Base-by-base conservation (phyloP, 2,888 invertebrate species). In the Fragum whitleyi region DNA sequence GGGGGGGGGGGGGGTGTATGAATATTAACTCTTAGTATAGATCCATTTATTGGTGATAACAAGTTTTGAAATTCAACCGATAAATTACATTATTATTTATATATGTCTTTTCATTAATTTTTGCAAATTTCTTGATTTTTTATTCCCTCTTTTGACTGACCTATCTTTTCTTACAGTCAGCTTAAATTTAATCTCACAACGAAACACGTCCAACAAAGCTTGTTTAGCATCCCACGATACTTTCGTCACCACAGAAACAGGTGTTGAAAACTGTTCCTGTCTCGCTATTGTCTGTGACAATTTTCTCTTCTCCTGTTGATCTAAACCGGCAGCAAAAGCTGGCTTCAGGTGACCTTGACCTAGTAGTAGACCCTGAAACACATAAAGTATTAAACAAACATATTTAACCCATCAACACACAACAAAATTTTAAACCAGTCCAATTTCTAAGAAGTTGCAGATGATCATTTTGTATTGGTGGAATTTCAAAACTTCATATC, bases 191-290 rank as follows among this genome's bases (percentile, higher is more conserved):
- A 96, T 95, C 36, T 95, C 95, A 93, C 95, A 95, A 69, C 95
- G 95, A 89, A 97, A 96, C 70, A 96, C 94, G 88, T 96, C 95
- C 36, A 95, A 95, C 79, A 97, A 93, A 90, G 96, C 96, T 74
- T 95, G 95, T 89, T 96, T 95, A 0, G 96, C 95, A 74, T 95
- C 95, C 11, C 95, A 95, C 6, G 96, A 96, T 23, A 98, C 96
- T 92, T 95, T 95, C 73, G 95, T 95, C n/a, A 98, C 94, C 83
- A 96, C 95, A 0, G 95, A 95, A 32, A 97, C 97, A 32, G 29
- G 61, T 11, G 32, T 19, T n/a, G n/a, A 5, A 32, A 61, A 61
- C 32, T 32, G 32, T 32, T 32, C 32, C 11, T 1, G 11, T 32
- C n/a, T 32, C 0, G 26, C n/a, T n/a, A 32, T n/a, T 1, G 1